Base-by-base conservation (phyloP, 2,888 invertebrate genomes). In the Geophilus truncorum region DNA sequence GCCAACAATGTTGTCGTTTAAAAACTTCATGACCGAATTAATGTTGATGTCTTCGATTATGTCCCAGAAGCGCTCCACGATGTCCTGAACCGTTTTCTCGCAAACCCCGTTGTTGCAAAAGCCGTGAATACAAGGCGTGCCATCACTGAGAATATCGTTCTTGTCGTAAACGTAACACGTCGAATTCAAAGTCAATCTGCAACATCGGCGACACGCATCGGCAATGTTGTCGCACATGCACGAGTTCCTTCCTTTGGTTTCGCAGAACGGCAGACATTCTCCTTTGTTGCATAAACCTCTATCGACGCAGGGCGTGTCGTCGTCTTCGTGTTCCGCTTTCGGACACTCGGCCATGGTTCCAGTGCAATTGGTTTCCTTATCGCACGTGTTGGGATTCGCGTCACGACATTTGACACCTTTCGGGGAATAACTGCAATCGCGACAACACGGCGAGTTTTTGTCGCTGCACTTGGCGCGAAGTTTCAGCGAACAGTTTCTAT, bases 21-120 rank as follows among this genome's bases (percentile, higher is more conserved):
- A 89, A 86, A 96, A 96, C 79, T 94, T 90, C 84, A 96, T 96
- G 76, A 86, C 94, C 86, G 95, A 94, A 87, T 95, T 96, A 82
- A 96, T 96, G 87, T 96, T 96, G 81, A 97, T 96, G 85, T 97
- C 96, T 88, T 97, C 97, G 82, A 98, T 97, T 79, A 98, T 96
- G 86, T 96, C 95, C 96, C 97, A 98, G 88, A 98, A 95, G 34
- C 97, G 91, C 87, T 97, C 96, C 10, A 97, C 96, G 28, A 97
- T 95, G 86, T 97, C 97, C 86, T 96, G 95, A 82, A 95, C 94
- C 0, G 96, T 95, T 88, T 96, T 96, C 87, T 96, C 95, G 86
- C 97, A 98, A 30, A 93, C 90, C 9, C 97, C 97, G 95, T 94
- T 94, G 87, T 96, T 96, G 86, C 98, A 98, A 87, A 96, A 96